phyloP scores from a whole-genome alignment of 2,113 vertebrate genomes.

The Malaclemys terrapin region DNA sequence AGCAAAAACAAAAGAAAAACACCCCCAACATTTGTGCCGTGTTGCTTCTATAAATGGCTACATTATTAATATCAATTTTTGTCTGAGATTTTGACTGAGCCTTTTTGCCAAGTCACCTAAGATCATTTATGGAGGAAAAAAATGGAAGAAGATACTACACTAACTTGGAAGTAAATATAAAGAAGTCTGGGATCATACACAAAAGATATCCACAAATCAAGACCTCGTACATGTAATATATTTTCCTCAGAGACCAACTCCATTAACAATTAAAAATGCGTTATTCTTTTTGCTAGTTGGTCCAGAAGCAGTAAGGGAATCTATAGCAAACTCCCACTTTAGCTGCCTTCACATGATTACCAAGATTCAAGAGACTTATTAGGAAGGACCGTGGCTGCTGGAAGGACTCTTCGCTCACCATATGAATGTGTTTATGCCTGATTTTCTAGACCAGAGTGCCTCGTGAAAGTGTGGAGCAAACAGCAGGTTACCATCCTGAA shows the following conservation, averaged over 20 bases:
- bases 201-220: neutral
- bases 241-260: neutral
- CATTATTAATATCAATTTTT: neutral
- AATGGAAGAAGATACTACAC: neutral
- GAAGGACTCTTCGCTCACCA: neutral
- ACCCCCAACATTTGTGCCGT: rapidly evolving
- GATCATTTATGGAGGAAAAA: neutral
- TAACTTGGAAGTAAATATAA: neutral
- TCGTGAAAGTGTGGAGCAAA: neutral
- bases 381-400: conserved; percentile 17
- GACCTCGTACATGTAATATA: neutral
- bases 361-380: conserved; percentile 19
- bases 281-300: neutral
- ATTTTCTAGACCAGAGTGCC: neutral
- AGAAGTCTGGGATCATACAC: neutral
- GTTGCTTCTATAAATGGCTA: neutral
- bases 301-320: neutral
- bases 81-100: conserved; percentile 1
- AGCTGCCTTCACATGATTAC: neutral
- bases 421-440: neutral
- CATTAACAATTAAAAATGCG: neutral
- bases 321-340: neutral
- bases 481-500: neutral
- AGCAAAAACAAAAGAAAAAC: neutral
- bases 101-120: neutral